Evolutionary conservation across 2,888 invertebrate genomes (phyloP), one percentile per base, ranked within the genome.

Genomic region (Apamea crenata): DNA sequence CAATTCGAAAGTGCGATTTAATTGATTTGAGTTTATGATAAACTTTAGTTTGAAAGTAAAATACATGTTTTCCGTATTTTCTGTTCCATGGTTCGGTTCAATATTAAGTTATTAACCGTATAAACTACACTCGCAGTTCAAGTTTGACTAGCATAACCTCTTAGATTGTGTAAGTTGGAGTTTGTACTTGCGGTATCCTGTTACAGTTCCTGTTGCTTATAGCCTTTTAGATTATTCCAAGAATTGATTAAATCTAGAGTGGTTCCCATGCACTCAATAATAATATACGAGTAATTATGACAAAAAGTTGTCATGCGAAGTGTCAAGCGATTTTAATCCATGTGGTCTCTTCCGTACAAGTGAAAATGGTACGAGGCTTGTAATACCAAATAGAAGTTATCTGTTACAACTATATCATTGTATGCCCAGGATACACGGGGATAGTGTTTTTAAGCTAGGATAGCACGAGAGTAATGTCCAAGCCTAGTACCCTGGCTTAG

Each of bases 131-230:
- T 40, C 5, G 32, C 16, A 16, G 59, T 61, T 71, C 1, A 53
- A 70, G 53, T 74, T 78, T 78, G 47, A 50, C 18, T 81, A 50
- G 2, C 32, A 18, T 21, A 78, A 53, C 74, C 32, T 63, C 73
- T 63, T 73, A 18, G 32, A 53, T 82, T 53, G 63, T 29, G 18
- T 63, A 50, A 53, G 4, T 61, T 78, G 53, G 8, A 44, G 61
- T 65, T 79, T 44, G 0, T 18, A 40, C n/a, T 74, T 53, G 14
- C 25, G 44, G n/a, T 53, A 81, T 56, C 44, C 53, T 63, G 53
- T 65, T 82, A 40, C 40, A 40, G 40, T 40, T 40, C 1, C 18
- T 74, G 74, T 65, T 36, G 14, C 2, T 21, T 53, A n/a, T 7
- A 10, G 2, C 0, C 0, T 71, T 61, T 56, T 40, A 2, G 1